A percentile compares a stretch with the other conserved stretches of the same genome.
These are phyloP conservation scores for Campylorhamphus procurvoides DNA, from an alignment of 2,113 vertebrate species.

Conservation along the genomic window DNA sequence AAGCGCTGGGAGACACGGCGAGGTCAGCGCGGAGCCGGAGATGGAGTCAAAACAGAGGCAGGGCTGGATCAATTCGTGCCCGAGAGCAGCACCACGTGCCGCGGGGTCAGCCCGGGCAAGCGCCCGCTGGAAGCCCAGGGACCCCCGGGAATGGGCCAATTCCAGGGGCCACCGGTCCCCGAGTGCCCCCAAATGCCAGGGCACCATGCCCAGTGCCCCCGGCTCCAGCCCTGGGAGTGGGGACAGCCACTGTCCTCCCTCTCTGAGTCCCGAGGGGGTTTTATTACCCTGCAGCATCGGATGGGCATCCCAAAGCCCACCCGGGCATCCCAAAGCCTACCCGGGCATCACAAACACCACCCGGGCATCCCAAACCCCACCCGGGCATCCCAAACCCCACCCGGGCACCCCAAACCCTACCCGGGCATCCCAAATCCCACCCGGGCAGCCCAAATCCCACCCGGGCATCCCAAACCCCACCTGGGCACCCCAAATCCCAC, in stretches of 20 bases:
- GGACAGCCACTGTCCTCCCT: neutral
- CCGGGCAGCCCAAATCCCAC: neutral
- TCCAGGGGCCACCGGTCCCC: neutral
- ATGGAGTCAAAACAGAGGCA: neutral
- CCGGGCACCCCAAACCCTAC: no score
- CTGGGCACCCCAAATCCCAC: no score
- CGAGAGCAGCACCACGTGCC: rapidly evolving
- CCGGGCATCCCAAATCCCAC: no score
- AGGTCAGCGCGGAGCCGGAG: neutral
- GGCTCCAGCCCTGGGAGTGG: no score
- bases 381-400: no score
- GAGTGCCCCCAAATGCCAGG: neutral
- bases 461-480: no score
- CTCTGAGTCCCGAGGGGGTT: neutral
- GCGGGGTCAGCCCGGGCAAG: neutral
- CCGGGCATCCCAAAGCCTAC: neutral
- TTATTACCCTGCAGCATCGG: neutral
- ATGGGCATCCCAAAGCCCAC: neutral
- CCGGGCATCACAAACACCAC: no score
- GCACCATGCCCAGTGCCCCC: neutral
- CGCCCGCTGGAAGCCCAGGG: neutral
- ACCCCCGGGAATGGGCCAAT: no score
- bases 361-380: no score
- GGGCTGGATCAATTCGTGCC: neutral
- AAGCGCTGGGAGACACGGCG: neutral